These are phyloP conservation scores for Drosophila borealis DNA, from an alignment of 2,888 invertebrate species.

Conservation along the genomic window DNA sequence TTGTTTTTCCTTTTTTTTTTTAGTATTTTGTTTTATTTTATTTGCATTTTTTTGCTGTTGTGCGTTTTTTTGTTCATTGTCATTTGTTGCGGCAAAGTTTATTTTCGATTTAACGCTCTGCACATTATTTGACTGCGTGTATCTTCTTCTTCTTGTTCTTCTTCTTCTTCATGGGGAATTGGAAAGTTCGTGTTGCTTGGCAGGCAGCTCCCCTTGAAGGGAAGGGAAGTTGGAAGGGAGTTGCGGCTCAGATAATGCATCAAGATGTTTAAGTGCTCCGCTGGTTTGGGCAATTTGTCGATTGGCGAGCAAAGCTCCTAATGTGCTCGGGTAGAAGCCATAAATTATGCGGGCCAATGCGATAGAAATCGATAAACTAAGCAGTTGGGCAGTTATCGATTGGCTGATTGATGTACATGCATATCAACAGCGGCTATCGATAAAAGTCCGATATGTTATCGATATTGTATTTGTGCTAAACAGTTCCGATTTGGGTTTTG, in stretches of 20 bases:
- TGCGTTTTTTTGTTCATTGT: constrained; percentile 12
- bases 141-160: constrained; percentile 6
- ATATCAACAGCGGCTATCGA: background rate
- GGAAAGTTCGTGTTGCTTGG: constrained; percentile 3
- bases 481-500: too few species aligned
- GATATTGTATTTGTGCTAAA: too few species aligned
- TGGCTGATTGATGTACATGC: background rate
- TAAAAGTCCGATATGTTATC: too few species aligned
- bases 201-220: background rate
- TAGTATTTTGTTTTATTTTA: constrained; percentile 1
- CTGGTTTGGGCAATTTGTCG: constrained; percentile 37
- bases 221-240: too few species aligned
- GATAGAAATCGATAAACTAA: background rate
- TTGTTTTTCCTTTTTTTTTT: background rate
- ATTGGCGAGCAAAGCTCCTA: constrained; percentile 8
- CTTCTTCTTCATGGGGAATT: constrained; percentile 1
- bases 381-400: background rate
- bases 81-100: constrained; percentile 53
- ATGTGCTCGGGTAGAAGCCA: constrained; percentile 9
- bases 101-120: constrained; percentile 69
- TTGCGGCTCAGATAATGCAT: constrained; percentile 39
- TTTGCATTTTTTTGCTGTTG: background rate
- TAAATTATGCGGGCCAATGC: constrained; percentile 4
- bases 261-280: constrained; percentile 24
- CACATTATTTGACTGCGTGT: constrained; percentile 52